Base-by-base conservation (phyloP, 1,140 invertebrate species). In the Chelonus insularis region DNA sequence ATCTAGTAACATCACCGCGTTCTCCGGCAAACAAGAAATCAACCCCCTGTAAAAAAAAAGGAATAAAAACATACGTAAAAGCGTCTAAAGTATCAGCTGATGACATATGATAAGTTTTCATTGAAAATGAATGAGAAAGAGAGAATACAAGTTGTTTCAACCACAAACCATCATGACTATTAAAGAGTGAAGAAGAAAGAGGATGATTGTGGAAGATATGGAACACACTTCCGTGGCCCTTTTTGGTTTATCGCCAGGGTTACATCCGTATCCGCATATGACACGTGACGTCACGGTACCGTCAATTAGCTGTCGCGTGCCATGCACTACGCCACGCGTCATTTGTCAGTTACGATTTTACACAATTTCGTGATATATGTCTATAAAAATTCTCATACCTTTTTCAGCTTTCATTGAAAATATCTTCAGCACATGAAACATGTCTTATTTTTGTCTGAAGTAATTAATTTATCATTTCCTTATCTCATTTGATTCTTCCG, bases 281-380 rank as follows among this genome's bases (percentile, higher is more conserved):
- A 58, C 71, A 72, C 71, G 71, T 68, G 70, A 62, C 68, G 61
- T 62, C 65, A 71, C 65, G 67, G 59, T 50, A 62, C 23, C 62
- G 63, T 66, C 66, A 60, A 64, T 63, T 68, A 65, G 62, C 39
- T 54, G 65, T 67, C 68, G 62, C 64, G 61, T 64, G 62, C 57
- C 64, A 41, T 8, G 36, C 32, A 32, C 37, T 21, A 56, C 20
- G 62, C 52, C 62, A 64, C 66, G 63, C 57, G 64, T 64, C 65
- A 68, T 67, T 66, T 71, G 67, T 62, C 62, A 64, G 55, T 63
- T 60, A 4, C 11, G 7, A 9, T n/a, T 12, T 29, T 29, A 3
- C n/a, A n/a, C 11, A 16, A 14, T 37, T 37, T 37, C 9, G 4
- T n/a, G 7, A n/a, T n/a, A n/a, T 37, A 4, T 11, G 4, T 11